These are phyloP conservation scores for Thamnaconus septentrionalis DNA, from an alignment of 2,113 vertebrate genomes.

Conservation along the genomic window DNA sequence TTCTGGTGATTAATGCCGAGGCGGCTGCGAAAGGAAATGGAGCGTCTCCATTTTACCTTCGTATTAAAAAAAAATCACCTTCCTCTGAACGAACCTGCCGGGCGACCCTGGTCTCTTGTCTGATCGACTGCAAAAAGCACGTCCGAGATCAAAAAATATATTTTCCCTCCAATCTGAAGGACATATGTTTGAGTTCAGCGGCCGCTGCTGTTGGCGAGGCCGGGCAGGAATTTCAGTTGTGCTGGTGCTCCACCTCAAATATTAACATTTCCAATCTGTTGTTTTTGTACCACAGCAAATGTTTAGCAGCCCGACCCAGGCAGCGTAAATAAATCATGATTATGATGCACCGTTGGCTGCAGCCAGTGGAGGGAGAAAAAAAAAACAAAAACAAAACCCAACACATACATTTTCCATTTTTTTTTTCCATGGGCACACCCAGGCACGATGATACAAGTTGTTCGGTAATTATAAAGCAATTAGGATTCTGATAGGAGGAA, in stretches of 20 bases:
- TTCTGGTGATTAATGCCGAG: slow-evolving; percentile 65
- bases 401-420: no score
- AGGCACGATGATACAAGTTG: slow-evolving; percentile 54
- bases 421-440: slow-evolving; percentile 50
- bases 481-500: slow-evolving; percentile 65
- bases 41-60: slow-evolving; percentile 51
- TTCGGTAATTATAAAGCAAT: slow-evolving; percentile 70
- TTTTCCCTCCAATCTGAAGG: slow-evolving; percentile 34
- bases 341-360: slow-evolving; percentile 66
- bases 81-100: slow-evolving; percentile 15
- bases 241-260: slow-evolving; percentile 57
- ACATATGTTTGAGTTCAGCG: slow-evolving; percentile 67
- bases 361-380: background rate
- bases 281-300: slow-evolving; percentile 63
- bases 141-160: background rate
- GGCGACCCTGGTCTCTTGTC: slow-evolving; percentile 10
- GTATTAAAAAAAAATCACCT: slow-evolving; percentile 50
- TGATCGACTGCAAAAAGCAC: background rate
- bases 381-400: no score
- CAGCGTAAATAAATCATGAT: slow-evolving; percentile 79
- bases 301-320: slow-evolving; percentile 59
- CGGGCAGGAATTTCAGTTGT: slow-evolving; percentile 31
- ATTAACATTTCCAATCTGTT: slow-evolving; percentile 77
- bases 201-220: background rate
- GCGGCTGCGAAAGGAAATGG: slow-evolving; percentile 48